phyloP scores from a whole-genome alignment of 2,888 invertebrate genomes.

The Agapostemon virescens region DNA sequence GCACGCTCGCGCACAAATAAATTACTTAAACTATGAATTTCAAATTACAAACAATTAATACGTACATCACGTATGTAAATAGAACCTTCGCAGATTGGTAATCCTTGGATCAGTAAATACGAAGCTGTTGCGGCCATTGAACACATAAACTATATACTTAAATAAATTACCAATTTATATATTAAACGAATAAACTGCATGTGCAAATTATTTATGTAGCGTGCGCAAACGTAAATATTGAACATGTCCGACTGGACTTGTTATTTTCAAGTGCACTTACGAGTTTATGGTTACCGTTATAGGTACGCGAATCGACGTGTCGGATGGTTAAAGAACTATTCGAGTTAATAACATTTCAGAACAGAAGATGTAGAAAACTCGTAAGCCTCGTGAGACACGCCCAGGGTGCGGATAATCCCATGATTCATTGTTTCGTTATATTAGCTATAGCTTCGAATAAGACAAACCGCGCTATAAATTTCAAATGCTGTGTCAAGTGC shows the following conservation, averaged over 20 bases:
- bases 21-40: background rate
- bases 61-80: background rate
- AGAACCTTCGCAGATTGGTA: background rate
- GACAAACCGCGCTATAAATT: conserved; percentile 61
- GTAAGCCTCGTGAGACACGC: conserved; percentile 60
- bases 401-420: conserved; percentile 69
- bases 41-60: background rate
- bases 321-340: background rate
- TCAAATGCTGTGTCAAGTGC: background rate
- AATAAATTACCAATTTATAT: background rate
- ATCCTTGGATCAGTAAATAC: background rate
- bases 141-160: background rate
- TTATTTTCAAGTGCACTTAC: background rate
- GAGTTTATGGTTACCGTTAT: background rate
- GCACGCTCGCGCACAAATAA: background rate
- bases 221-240: background rate
- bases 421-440: conserved; percentile 76
- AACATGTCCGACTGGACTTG: background rate
- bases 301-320: background rate
- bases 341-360: conserved; percentile 22
- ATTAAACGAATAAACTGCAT: background rate
- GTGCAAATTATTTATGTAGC: background rate
- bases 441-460: conserved; percentile 67
- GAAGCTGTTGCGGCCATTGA: background rate
- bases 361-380: conserved; percentile 72